A percentile compares a stretch with the other conserved stretches of the same genome.
These are phyloP conservation scores for Orthonyx spaldingii DNA, from an alignment of 2,113 vertebrate species.

Conservation along the genomic window DNA sequence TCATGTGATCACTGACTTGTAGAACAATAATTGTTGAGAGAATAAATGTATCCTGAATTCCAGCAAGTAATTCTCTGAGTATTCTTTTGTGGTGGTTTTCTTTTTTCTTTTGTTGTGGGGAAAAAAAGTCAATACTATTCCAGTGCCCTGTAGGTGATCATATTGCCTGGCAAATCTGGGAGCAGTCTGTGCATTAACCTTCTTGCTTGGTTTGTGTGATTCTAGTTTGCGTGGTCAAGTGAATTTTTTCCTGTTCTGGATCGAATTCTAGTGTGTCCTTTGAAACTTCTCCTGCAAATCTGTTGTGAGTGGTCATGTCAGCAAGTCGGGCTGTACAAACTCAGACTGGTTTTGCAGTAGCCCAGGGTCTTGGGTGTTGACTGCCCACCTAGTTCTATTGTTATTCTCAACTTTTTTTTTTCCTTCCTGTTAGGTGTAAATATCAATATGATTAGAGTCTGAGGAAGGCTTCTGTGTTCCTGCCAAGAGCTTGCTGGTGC, in stretches of 20 bases:
- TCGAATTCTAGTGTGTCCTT: neutral
- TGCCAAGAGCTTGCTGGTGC: neutral
- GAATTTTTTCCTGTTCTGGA: neutral
- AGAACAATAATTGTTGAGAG: neutral
- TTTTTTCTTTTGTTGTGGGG: neutral
- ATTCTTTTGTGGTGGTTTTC: neutral
- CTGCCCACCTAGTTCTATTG: neutral
- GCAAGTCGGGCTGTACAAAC: neutral
- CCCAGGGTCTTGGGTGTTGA: neutral
- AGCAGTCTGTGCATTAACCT: fast-evolving
- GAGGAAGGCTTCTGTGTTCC: neutral
- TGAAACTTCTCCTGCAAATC: neutral
- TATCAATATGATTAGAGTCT: constrained; percentile 66
- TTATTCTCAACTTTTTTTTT: neutral
- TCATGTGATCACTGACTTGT: neutral
- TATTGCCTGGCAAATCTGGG: neutral
- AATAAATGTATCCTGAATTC: neutral
- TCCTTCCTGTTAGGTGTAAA: constrained; percentile 40
- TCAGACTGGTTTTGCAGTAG: neutral
- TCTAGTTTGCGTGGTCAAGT: neutral
- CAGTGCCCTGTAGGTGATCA: neutral
- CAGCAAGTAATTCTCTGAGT: neutral
- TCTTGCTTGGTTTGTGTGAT: neutral
- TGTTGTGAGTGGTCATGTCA: neutral
- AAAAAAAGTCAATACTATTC: neutral